These are phyloP conservation scores for Malurus melanocephalus DNA, from an alignment of 2,113 vertebrate species.

Conservation along the genomic window DNA sequence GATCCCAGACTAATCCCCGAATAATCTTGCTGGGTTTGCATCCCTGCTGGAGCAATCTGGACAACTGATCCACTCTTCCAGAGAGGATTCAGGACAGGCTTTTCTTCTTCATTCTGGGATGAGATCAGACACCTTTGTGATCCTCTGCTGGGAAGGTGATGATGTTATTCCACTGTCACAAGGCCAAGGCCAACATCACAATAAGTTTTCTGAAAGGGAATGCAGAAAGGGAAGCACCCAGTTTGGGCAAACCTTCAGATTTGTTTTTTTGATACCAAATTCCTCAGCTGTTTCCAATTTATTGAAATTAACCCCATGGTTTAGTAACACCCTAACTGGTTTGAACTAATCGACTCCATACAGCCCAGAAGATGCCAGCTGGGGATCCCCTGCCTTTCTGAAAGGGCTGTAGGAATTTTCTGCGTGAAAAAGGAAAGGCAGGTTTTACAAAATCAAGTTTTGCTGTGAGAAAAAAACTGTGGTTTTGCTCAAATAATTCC, in stretches of 20 bases:
- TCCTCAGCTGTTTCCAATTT: not conserved
- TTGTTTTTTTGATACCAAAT: not conserved
- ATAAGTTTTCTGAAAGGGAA: constrained; percentile 2
- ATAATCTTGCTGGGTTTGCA: not conserved
- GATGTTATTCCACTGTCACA: constrained; percentile 38
- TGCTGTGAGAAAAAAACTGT: not conserved
- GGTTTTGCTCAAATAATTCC: constrained; percentile 14
- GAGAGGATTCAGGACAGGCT: not conserved
- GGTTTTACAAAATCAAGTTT: constrained; percentile 18
- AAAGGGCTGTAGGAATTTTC: constrained; percentile 27
- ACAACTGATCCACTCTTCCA: not conserved
- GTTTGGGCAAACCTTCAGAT: not conserved
- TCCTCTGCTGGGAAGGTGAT: constrained; percentile 7
- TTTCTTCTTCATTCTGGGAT: not conserved
- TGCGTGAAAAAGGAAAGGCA: too few relatives aligned
- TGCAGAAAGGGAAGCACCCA: not conserved
- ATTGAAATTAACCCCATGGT: not conserved
- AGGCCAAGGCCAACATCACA: constrained; percentile 31
- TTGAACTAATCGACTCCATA: constrained; percentile 10
- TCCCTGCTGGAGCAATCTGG: not conserved
- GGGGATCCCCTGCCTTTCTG: not conserved
- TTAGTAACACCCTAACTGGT: constrained; percentile 16
- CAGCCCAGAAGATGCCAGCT: constrained; percentile 29
- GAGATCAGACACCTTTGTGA: constrained; percentile 32
- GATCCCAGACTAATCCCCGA: not conserved